Percentiles rank a stretch among this genome's conserved stretches.
Conservation (phyloP, 2,113 vertebrate species). For the Otolemur garnettii region DNA sequence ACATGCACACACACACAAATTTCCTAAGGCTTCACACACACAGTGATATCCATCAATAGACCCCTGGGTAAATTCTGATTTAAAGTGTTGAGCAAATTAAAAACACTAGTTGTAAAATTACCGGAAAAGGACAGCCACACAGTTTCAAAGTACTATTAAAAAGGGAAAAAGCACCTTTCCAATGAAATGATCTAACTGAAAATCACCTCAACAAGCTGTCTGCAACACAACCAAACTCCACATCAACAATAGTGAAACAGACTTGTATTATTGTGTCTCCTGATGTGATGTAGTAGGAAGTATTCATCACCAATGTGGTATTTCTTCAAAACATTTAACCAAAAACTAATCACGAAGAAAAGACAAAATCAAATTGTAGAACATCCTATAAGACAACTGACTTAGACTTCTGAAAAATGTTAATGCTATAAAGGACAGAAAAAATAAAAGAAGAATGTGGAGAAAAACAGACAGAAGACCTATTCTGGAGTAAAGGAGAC, state of each 20-base stretch:
- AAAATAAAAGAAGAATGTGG: background rate
- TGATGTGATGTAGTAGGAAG: background rate
- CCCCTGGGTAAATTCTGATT: background rate
- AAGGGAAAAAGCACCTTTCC: background rate
- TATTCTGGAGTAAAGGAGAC: background rate
- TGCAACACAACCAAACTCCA: background rate
- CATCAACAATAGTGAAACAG: background rate
- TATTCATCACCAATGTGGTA: background rate
- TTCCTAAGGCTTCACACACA: background rate
- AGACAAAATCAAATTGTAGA: slow-evolving; percentile 27
- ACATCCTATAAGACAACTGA: slow-evolving; percentile 24
- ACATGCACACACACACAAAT: background rate
- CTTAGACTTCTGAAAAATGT: background rate
- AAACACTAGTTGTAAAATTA: background rate
- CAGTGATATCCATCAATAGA: background rate
- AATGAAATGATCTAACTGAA: background rate
- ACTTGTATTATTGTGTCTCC: background rate
- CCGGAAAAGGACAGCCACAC: background rate
- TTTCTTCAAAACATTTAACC: background rate
- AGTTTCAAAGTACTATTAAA: background rate
- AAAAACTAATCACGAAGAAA: slow-evolving; percentile 35
- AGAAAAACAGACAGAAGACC: background rate
- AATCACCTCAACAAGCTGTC: background rate
- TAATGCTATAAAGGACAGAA: background rate
- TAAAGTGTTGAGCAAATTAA: slow-evolving; percentile 28